A percentile compares a stretch with the other conserved stretches of the same genome.
These are phyloP conservation scores for Tryphoninae sp. DNA, from an alignment of 2,888 invertebrate species.

Conservation along the genomic window DNA sequence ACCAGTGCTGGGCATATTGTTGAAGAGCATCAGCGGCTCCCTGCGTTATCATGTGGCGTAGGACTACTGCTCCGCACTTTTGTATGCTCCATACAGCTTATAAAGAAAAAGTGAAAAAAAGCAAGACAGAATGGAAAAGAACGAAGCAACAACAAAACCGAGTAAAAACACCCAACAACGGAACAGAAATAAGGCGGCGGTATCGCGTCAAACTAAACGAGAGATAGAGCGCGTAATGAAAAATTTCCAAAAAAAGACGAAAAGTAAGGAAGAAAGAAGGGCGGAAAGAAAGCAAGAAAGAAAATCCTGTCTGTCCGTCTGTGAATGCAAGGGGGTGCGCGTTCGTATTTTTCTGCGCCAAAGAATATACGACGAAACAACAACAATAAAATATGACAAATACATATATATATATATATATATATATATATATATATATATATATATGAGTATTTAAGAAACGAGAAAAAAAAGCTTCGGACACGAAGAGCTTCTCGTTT, in stretches of 20 bases:
- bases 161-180: constrained; percentile 44
- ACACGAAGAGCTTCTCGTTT: constrained; percentile 44
- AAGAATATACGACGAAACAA: constrained; percentile 13
- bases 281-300: constrained; percentile 39
- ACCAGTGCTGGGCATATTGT: constrained; percentile 77
- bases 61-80: constrained; percentile 75
- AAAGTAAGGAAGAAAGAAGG: constrained; percentile 45
- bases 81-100: constrained; percentile 61
- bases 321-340: constrained; percentile 47
- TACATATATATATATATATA: constrained; percentile 16
- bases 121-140: constrained; percentile 33
- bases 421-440: background rate
- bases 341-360: constrained; percentile 46
- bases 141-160: constrained; percentile 28
- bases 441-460: background rate
- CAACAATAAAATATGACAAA: constrained; percentile 13
- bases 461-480: constrained; percentile 48
- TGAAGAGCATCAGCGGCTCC: constrained; percentile 75
- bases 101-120: constrained; percentile 48
- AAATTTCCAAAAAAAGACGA: constrained; percentile 41
- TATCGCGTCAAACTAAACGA: constrained; percentile 38
- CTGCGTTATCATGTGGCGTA: constrained; percentile 79
- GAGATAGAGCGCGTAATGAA: constrained; percentile 23
- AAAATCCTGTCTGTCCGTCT: constrained; percentile 58
- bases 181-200: constrained; percentile 40